Conservation (phyloP, 2,113 vertebrate species). For the Tapirus terrestris region DNA sequence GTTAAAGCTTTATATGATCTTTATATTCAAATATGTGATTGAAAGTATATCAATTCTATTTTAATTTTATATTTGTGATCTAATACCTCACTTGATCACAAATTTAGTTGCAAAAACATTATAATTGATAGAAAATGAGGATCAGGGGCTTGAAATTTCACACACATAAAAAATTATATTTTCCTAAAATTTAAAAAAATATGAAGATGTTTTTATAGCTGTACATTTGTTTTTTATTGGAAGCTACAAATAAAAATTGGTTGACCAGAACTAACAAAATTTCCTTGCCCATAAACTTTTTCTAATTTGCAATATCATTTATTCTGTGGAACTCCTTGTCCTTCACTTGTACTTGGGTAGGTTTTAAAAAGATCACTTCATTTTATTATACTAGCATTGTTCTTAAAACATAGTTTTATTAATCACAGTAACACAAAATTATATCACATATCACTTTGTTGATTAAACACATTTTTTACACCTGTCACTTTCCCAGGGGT, state of each 20-base stretch:
- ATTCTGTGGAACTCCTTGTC: background rate
- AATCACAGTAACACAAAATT: background rate
- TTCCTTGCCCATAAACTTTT: background rate
- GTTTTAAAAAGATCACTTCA: background rate
- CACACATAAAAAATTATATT: background rate
- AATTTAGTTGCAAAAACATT: background rate
- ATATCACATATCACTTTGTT: background rate
- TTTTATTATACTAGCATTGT: background rate
- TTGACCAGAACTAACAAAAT: background rate
- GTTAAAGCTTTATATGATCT: background rate
- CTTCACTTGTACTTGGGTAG: background rate
- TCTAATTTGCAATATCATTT: background rate
- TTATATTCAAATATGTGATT: background rate
- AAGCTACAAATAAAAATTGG: background rate
- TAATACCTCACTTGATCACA: background rate
- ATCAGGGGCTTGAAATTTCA: background rate
- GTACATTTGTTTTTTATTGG: background rate
- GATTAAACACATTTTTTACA: background rate
- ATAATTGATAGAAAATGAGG: background rate
- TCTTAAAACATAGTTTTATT: background rate
- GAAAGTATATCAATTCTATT: background rate
- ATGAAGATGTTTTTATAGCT: background rate
- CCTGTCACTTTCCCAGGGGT: background rate
- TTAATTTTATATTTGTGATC: background rate
- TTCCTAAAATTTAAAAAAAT: background rate